Evolutionary conservation across 2,888 invertebrate species (phyloP).

Genomic region (Petrophora chlorosata): DNA sequence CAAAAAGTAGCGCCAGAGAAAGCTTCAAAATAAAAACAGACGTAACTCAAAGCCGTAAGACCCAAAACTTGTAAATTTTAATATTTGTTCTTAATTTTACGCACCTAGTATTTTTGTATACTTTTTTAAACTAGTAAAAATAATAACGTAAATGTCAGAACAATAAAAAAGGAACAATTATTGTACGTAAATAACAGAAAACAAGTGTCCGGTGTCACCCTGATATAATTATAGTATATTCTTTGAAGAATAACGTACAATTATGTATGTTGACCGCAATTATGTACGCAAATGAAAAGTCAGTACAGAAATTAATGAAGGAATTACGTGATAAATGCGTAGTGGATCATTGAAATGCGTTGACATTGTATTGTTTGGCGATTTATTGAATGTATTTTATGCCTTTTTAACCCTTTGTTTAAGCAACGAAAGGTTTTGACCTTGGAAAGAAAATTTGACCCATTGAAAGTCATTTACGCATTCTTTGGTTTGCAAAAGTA

Average conservation of each 20-base stretch:
- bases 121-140: constrained; percentile 1
- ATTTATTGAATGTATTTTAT: constrained; percentile 7
- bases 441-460: no score
- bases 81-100: background rate
- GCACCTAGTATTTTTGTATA: constrained; percentile 6
- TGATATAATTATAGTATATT: constrained; percentile 18
- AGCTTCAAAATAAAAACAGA: background rate
- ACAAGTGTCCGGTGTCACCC: constrained; percentile 19
- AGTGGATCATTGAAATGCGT: background rate
- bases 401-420: no score
- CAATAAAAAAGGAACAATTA: constrained; percentile 21
- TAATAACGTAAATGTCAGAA: constrained; percentile 30
- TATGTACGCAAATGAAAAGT: constrained; percentile 6
- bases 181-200: constrained; percentile 15
- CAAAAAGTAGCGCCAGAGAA: constrained; percentile 6
- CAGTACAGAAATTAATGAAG: constrained; percentile 4
- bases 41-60: constrained; percentile 6
- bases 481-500: no score
- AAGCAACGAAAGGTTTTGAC: no score
- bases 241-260: constrained; percentile 15
- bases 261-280: no score
- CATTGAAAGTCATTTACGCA: no score
- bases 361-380: constrained; percentile 6
- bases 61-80: background rate
- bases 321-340: background rate